These are phyloP conservation scores for Erethizon dorsatum DNA, from an alignment of 2,797 vertebrate genomes.

Conservation along the genomic window DNA sequence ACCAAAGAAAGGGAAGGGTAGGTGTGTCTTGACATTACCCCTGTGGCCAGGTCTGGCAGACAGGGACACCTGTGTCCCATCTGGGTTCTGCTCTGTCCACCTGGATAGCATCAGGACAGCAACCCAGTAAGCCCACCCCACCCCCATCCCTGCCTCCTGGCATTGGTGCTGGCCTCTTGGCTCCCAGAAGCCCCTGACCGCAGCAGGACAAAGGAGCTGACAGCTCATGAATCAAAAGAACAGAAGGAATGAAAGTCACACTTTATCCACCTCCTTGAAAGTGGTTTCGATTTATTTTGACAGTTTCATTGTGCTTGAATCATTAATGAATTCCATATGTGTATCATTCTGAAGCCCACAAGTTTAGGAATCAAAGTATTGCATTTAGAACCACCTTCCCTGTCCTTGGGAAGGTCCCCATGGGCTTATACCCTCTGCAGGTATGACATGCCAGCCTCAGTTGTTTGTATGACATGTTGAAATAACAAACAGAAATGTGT, in stretches of 20 bases:
- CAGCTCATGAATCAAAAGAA: neutral
- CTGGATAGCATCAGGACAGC: neutral
- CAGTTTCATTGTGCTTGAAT: conserved; percentile 22
- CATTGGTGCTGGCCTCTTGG: neutral
- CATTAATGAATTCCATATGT: neutral
- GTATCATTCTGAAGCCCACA: neutral
- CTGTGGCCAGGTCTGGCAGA: neutral
- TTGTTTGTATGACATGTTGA: neutral
- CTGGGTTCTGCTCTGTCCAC: neutral
- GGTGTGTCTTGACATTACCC: neutral
- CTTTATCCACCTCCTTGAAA: neutral
- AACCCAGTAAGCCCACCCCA: neutral
- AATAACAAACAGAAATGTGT: neutral
- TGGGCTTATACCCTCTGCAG: neutral
- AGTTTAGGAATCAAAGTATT: neutral
- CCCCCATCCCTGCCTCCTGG: neutral
- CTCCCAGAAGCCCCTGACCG: neutral
- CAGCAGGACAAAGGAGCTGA: neutral
- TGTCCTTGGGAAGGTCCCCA: neutral
- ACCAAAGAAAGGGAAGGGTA: neutral
- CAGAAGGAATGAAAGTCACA: neutral
- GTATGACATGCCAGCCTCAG: neutral
- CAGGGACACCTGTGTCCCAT: neutral
- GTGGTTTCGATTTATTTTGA: conserved; percentile 39
- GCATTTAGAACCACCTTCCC: conserved; percentile 16